Evolutionary conservation across 2,113 vertebrate species (phyloP).

Genomic region (Malaclemys terrapin): DNA sequence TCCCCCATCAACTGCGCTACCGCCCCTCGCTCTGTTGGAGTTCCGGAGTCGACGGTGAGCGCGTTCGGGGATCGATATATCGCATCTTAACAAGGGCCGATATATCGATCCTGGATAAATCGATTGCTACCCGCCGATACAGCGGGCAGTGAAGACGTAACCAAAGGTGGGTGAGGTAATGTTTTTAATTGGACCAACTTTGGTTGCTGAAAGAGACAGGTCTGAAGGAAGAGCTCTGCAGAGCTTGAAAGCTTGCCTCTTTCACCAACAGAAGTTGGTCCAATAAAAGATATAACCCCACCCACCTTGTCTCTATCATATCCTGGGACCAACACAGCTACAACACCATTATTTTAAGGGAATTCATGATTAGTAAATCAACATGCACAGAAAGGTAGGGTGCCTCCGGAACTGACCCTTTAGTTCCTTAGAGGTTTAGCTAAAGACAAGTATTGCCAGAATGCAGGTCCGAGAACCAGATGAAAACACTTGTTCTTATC

Average conservation of each 20-base stretch:
- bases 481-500: slow-evolving; percentile 9
- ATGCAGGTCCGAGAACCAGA: background rate
- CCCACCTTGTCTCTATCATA: background rate
- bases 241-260: background rate
- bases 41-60: too few relatives aligned
- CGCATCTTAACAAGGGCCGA: too few relatives aligned
- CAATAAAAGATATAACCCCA: background rate
- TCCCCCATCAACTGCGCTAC: too few relatives aligned
- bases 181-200: background rate
- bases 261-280: background rate
- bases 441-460: slow-evolving; percentile 6
- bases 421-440: background rate
- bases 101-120: too few relatives aligned
- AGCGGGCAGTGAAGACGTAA: too few relatives aligned
- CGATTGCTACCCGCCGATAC: too few relatives aligned
- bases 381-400: background rate
- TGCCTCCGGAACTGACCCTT: background rate
- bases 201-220: background rate
- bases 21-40: too few relatives aligned
- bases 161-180: background rate
- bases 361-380: background rate
- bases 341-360: background rate
- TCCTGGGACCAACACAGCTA: background rate
- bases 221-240: background rate
- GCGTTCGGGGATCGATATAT: too few relatives aligned